Percentiles rank a stretch among this genome's conserved stretches.
Evolutionary conservation across 2,888 invertebrate genomes (phyloP).

Genomic region (Microplitis deprimator): DNA sequence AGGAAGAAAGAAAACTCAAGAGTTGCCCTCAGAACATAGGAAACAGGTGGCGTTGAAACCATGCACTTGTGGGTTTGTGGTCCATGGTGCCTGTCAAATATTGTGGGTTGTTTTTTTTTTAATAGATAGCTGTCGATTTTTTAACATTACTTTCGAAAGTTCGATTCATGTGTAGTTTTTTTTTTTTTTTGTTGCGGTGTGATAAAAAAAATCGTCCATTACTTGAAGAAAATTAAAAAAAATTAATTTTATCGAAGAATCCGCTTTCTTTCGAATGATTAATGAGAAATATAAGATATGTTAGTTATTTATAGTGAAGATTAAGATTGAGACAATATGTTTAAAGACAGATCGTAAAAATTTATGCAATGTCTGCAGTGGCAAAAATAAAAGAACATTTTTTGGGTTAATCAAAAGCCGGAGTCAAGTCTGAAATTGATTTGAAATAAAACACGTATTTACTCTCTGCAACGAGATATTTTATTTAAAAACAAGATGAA

Average conservation of each 20-base stretch:
- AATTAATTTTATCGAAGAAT: no score
- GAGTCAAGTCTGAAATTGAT: not conserved
- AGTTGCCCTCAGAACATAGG: slow-evolving; percentile 46
- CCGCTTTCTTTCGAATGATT: no score
- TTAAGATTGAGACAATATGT: no score
- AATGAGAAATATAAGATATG: no score
- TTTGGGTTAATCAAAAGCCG: not conserved
- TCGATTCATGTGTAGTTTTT: no score
- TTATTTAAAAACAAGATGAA: not conserved
- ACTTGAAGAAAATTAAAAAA: no score
- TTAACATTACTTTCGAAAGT: slow-evolving; percentile 23
- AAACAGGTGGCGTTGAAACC: slow-evolving; percentile 70
- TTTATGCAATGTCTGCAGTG: no score
- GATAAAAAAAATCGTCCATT: no score
- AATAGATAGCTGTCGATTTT: slow-evolving; percentile 65
- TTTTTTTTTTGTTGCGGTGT: no score
- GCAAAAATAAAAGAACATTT: not conserved
- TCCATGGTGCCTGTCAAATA: slow-evolving; percentile 63
- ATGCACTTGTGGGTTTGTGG: slow-evolving; percentile 62
- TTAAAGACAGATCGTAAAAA: no score
- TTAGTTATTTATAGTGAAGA: no score
- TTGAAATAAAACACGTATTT: not conserved
- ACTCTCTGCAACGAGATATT: not conserved
- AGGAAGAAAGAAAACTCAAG: slow-evolving; percentile 41
- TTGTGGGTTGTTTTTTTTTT: slow-evolving; percentile 66